Percentiles rank a stretch among this genome's conserved stretches.
Conservation (phyloP, 2,113 vertebrate genomes). For the Brachypteracias leptosomus region DNA sequence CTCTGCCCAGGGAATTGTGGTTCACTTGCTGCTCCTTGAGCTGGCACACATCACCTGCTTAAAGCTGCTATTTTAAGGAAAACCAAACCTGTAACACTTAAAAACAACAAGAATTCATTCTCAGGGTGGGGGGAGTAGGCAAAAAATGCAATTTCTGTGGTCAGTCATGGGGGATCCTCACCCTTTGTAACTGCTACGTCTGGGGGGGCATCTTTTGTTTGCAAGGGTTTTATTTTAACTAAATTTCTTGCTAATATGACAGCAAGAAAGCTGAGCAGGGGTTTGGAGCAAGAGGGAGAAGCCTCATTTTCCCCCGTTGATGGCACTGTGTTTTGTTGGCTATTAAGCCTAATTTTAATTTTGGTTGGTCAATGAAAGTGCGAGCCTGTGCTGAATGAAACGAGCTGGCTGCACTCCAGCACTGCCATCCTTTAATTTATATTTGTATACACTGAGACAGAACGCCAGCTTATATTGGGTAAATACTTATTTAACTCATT, state of each 20-base stretch:
- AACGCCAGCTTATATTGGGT: not conserved
- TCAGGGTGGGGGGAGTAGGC: not conserved
- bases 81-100: not conserved
- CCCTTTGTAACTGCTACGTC: not conserved
- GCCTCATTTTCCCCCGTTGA: not conserved
- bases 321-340: not conserved
- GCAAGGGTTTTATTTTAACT: not conserved
- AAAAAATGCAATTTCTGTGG: not conserved
- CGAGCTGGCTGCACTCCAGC: not conserved
- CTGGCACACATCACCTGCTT: not conserved
- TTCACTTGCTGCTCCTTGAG: slow-evolving; percentile 19
- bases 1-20: not conserved
- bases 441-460: not conserved
- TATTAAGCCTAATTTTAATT: not conserved
- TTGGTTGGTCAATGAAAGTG: not conserved
- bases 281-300: not conserved
- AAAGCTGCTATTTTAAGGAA: not conserved
- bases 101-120: not conserved
- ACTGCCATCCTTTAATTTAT: not conserved
- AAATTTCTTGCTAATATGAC: not conserved
- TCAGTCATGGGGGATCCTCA: not conserved
- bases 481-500: not conserved
- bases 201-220: not conserved
- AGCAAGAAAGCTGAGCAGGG: not conserved
- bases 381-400: not conserved